These are phyloP conservation scores for Zalophus californianus DNA, from an alignment of 2,797 vertebrate species.

Conservation along the genomic window DNA sequence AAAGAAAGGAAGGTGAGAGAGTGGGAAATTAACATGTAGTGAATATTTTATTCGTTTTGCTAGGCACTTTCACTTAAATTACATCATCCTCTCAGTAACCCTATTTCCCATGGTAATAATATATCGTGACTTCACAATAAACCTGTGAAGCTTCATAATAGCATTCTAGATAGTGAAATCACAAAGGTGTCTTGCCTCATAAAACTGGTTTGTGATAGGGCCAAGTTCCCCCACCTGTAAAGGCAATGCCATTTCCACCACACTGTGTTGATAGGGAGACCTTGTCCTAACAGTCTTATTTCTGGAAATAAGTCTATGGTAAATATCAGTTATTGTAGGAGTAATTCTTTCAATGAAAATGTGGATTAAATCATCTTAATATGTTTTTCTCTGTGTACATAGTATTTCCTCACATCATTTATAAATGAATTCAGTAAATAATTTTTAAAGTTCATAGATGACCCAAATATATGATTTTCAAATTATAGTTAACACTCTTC, in stretches of 20 bases:
- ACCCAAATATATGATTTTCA: background rate
- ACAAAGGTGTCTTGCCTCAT: background rate
- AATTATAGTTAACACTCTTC: background rate
- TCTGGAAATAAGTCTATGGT: background rate
- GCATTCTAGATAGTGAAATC: background rate
- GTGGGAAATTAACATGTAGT: background rate
- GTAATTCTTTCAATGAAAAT: background rate
- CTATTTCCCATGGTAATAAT: background rate
- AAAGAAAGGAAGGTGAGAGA: background rate
- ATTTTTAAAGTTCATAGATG: background rate
- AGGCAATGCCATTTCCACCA: background rate
- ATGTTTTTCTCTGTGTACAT: background rate
- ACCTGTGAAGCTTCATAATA: background rate
- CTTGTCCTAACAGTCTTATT: background rate
- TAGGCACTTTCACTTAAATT: background rate
- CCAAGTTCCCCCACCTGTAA: background rate
- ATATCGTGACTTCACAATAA: conserved; percentile 23
- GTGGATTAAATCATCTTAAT: background rate
- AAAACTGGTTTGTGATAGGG: background rate
- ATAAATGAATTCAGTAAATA: background rate
- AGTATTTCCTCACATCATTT: background rate
- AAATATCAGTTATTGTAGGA: background rate
- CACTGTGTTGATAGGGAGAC: accelerated
- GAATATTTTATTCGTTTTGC: background rate
- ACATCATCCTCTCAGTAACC: background rate